Evolutionary conservation across 2,113 vertebrate species (phyloP), one percentile per base, ranked within the genome.

Genomic region (Mustelus asterias): DNA sequence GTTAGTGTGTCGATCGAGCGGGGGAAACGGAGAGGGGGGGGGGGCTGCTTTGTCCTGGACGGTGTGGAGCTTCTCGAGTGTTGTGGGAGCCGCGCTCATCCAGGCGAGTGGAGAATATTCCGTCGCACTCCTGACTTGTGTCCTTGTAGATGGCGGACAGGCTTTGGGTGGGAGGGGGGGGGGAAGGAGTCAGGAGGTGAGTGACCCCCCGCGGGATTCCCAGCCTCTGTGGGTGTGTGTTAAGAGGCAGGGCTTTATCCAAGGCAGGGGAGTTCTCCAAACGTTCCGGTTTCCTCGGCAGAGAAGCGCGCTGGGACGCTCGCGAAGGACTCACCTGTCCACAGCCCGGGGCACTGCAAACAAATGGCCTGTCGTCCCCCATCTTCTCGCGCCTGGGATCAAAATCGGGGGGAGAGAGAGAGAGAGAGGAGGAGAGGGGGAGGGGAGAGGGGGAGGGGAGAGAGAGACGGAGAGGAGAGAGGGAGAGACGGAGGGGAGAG

Each of bases 291-390:
- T 80, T n/a, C 10, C 13, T 6, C 76, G 1, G 7, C 26, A 5
- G 24, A 26, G 76, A 72, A 24, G 70, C 70, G 4, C 18, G 20
- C 70, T 24, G 4, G 8, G n/a, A 80, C 6, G 9, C 11, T 7
- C 0, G 14, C 0, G 96, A 96, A 96, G 96, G 97, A 97, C 98
- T 98, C 98, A 99, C 99, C 99, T 99, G 99, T 97, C 99, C 99
- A 96, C 99, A 99, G 98, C 99, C 99, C 0, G 98, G 98, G 97
- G 99, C 99, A 93, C 96, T 97, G 98, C 99, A 99, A 98, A 99
- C 99, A 97, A 99, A 99, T 97, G 99, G 99, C 97, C 98, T 97
- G 97, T 99, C 99, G 97, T 99, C 99, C 97, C 99, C 99, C 99
- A 99, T 99, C 97, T 97, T 98, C n/a, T n/a, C n/a, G n/a, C n/a